Evolutionary conservation across 2,888 invertebrate genomes (phyloP).

Genomic region (Carcina quercana): DNA sequence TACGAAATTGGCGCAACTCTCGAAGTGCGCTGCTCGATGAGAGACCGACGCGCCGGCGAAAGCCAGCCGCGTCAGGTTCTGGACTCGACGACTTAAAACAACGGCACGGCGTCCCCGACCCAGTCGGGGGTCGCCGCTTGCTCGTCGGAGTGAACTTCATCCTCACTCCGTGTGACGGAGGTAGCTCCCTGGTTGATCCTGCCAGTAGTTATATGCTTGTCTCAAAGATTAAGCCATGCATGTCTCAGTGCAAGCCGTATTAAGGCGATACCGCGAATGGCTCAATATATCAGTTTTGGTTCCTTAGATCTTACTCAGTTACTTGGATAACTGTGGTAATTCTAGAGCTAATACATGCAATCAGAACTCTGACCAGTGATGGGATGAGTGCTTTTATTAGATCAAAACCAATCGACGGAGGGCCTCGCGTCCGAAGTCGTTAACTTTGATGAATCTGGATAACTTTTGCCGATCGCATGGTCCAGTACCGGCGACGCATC

Average conservation of each 20-base stretch:
- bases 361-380: slow-evolving; percentile 53
- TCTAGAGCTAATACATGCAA: slow-evolving; percentile 75
- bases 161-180: too few relatives aligned
- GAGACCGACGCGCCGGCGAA: too few relatives aligned
- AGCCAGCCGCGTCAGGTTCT: too few relatives aligned
- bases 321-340: slow-evolving; percentile 76
- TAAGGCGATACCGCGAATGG: slow-evolving; percentile 75
- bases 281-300: slow-evolving; percentile 76
- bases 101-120: too few relatives aligned
- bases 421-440: slow-evolving; percentile 44
- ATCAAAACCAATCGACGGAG: slow-evolving; percentile 58
- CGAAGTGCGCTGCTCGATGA: too few relatives aligned
- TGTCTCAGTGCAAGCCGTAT: slow-evolving; percentile 76
- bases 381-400: slow-evolving; percentile 51
- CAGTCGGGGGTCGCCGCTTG: too few relatives aligned
- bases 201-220: slow-evolving; percentile 79
- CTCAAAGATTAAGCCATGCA: slow-evolving; percentile 81
- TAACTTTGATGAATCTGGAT: slow-evolving; percentile 60
- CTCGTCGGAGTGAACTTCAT: too few relatives aligned
- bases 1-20: too few relatives aligned
- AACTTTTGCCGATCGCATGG: slow-evolving; percentile 47
- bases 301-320: slow-evolving; percentile 64
- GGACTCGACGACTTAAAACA: too few relatives aligned
- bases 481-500: slow-evolving; percentile 72
- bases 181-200: slow-evolving; percentile 66